A percentile compares a stretch with the other conserved stretches of the same genome.
These are phyloP conservation scores for Gastracanthus pulcherrimus DNA, from an alignment of 2,888 invertebrate genomes.

Conservation along the genomic window DNA sequence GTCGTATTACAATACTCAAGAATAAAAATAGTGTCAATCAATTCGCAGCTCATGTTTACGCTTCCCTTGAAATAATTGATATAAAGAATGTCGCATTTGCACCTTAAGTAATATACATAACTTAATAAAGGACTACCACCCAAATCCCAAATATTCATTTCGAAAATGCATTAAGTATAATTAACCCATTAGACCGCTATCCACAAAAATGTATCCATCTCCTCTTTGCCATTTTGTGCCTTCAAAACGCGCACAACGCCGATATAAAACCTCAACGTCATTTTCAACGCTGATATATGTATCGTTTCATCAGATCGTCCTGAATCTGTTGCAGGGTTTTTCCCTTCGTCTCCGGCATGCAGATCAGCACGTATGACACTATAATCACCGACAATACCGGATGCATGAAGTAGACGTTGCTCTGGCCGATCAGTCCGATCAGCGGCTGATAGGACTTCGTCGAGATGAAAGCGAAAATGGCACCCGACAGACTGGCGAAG, in stretches of 20 bases:
- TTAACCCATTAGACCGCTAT: too few relatives aligned
- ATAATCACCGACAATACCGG: constrained; percentile 58
- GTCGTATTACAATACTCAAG: too few relatives aligned
- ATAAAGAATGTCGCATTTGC: too few relatives aligned
- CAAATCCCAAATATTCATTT: not conserved
- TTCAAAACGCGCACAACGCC: not conserved
- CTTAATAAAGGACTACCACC: too few relatives aligned
- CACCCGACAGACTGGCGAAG: constrained; percentile 63
- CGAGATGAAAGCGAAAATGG: constrained; percentile 65
- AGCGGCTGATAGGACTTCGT: constrained; percentile 68
- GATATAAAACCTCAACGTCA: not conserved
- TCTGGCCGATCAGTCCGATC: constrained; percentile 61
- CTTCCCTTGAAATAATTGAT: too few relatives aligned
- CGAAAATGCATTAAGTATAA: not conserved
- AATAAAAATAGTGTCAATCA: too few relatives aligned
- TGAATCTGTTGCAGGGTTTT: constrained; percentile 65
- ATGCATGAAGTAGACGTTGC: constrained; percentile 67
- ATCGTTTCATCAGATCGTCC: constrained; percentile 46
- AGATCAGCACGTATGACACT: constrained; percentile 45
- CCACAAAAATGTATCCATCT: not conserved
- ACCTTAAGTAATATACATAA: too few relatives aligned
- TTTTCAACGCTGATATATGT: not conserved
- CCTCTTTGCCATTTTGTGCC: not conserved
- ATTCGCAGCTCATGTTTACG: too few relatives aligned
- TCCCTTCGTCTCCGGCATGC: constrained; percentile 69